phyloP scores from a whole-genome alignment of 2,888 invertebrate species.

The Hylaea fasciaria region DNA sequence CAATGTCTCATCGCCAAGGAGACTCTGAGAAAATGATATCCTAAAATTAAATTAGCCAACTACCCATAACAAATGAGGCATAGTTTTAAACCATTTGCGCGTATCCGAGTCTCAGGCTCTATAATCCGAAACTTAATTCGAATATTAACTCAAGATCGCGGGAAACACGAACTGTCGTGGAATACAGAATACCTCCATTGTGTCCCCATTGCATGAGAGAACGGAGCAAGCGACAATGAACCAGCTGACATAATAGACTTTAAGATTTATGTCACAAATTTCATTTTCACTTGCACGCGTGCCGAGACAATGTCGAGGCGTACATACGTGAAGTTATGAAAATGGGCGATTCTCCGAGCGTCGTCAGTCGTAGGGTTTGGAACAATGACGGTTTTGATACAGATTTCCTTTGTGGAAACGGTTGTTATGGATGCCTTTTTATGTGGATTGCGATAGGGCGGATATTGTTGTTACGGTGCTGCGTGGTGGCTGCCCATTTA shows the following conservation, averaged over 20 bases:
- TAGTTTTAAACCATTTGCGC: conserved; percentile 49
- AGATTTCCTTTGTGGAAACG: conserved; percentile 68
- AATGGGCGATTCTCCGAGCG: conserved; percentile 49
- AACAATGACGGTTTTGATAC: conserved; percentile 71
- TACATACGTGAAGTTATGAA: conserved; percentile 59
- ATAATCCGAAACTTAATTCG: conserved; percentile 65
- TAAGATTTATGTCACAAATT: conserved; percentile 44
- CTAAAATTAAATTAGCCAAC: conserved; percentile 31
- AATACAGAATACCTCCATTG: conserved; percentile 70
- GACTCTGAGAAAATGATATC: conserved; percentile 19
- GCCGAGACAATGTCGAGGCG: conserved; percentile 24
- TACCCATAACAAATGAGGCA: conserved; percentile 40
- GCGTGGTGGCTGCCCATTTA: not conserved
- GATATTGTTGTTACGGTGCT: conserved; percentile 27
- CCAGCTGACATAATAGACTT: conserved; percentile 48
- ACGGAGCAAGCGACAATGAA: conserved; percentile 40
- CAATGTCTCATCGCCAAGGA: conserved; percentile 14
- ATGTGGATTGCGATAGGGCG: conserved; percentile 22
- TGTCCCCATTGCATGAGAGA: conserved; percentile 42
- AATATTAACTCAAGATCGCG: conserved; percentile 72
- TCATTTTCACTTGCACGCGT: conserved; percentile 46
- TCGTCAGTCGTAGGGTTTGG: conserved; percentile 41
- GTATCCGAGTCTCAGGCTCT: conserved; percentile 33
- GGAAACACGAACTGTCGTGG: conserved; percentile 64
- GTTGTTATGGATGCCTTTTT: conserved; percentile 59